Conservation (phyloP, 2,797 vertebrate genomes). For the Oreochromis mossambicus region DNA sequence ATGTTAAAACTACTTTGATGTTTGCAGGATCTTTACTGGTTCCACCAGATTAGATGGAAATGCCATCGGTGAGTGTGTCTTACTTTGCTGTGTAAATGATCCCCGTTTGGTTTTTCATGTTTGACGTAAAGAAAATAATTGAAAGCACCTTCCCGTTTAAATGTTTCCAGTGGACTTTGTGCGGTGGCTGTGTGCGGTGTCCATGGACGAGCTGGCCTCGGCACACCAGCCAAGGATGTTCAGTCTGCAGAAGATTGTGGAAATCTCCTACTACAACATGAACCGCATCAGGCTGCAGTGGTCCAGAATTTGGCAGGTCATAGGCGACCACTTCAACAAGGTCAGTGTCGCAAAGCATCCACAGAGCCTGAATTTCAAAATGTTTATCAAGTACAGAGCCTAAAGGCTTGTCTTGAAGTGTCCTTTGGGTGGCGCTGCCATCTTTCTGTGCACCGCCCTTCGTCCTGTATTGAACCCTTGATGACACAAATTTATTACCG, state of each 20-base stretch:
- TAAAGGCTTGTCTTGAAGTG: background rate
- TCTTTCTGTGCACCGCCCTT: background rate
- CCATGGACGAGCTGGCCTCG: constrained; percentile 98
- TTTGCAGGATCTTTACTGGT: constrained; percentile 93
- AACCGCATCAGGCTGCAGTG: constrained; percentile 97
- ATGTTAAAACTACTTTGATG: background rate
- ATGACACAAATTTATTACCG: background rate
- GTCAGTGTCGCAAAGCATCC: constrained; percentile 31
- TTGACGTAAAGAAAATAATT: background rate
- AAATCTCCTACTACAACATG: constrained; percentile 99
- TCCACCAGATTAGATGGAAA: constrained; percentile 97
- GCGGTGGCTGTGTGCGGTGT: constrained; percentile 97
- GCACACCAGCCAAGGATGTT: constrained; percentile 99
- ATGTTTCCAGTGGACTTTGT: constrained; percentile 91
- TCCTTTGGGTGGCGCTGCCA: background rate
- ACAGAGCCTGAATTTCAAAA: background rate
- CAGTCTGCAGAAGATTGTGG: constrained; percentile 98
- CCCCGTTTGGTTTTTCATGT: background rate
- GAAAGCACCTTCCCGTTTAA: background rate
- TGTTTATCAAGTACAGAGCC: background rate
- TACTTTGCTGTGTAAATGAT: background rate
- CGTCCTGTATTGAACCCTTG: background rate
- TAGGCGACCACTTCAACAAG: constrained; percentile 99
- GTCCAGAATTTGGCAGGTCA: constrained; percentile 99
- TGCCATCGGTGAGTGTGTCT: constrained; percentile 85